phyloP scores from a whole-genome alignment of 2,113 vertebrate species.

The Leptocoma aspasia region DNA sequence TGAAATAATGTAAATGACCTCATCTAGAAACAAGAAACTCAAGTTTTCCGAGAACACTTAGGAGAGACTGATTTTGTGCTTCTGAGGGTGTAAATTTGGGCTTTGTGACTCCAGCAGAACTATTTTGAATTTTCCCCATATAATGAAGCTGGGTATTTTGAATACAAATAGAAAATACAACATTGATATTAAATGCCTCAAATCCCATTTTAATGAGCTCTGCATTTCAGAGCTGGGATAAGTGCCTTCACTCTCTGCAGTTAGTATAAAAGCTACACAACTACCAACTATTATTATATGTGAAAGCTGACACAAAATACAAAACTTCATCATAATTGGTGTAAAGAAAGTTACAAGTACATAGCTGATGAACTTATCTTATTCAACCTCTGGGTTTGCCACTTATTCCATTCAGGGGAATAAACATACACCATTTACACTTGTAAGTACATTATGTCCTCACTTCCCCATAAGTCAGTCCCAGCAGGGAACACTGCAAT shows the following conservation, averaged over 20 bases:
- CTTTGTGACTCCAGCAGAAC: not conserved
- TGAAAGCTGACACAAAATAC: not conserved
- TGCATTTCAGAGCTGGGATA: not conserved
- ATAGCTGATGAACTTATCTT: not conserved
- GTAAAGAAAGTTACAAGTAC: not conserved
- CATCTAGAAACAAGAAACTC: conserved; percentile 12
- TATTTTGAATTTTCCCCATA: not conserved
- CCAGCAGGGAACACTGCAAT: conserved; percentile 7
- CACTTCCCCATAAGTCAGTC: not conserved
- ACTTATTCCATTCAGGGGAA: conserved; percentile 9
- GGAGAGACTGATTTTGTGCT: not conserved
- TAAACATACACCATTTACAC: conserved; percentile 39
- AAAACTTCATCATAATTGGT: not conserved
- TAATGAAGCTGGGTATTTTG: not conserved
- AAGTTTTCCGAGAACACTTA: not conserved
- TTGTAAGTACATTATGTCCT: conserved; percentile 22
- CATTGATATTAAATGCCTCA: not conserved
- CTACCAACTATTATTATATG: not conserved
- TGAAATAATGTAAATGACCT: not conserved
- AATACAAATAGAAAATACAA: not conserved
- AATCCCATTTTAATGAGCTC: not conserved
- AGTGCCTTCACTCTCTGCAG: not conserved
- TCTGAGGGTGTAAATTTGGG: not conserved
- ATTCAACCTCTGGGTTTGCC: not conserved
- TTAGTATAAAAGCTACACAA: not conserved